Evolutionary conservation across 1,140 invertebrate species (phyloP).

Genomic region (Drosophila rhopaloa): DNA sequence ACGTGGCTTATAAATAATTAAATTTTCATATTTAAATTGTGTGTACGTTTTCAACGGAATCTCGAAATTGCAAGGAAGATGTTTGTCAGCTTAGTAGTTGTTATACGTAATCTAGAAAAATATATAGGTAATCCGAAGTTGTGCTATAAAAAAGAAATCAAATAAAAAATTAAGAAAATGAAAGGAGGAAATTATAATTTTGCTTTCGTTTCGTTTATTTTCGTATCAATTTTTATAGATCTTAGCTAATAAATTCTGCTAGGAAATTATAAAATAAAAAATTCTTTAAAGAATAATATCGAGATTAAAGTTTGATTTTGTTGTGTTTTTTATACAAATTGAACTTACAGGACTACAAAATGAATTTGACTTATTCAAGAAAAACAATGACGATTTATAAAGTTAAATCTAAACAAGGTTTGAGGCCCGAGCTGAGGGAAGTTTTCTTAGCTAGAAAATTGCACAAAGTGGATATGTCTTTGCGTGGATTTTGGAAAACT

Average conservation of each 20-base stretch:
- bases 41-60: conserved; percentile 80
- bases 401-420: conserved; percentile 35
- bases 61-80: conserved; percentile 81
- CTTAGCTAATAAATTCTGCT: conserved; percentile 78
- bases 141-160: conserved; percentile 6
- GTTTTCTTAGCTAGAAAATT: conserved; percentile 17
- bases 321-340: conserved; percentile 40
- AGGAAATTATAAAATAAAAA: conserved; percentile 63
- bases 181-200: conserved; percentile 53
- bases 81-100: conserved; percentile 55
- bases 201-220: conserved; percentile 44
- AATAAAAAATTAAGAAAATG: conserved; percentile 8
- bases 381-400: conserved; percentile 44
- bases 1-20: conserved; percentile 64
- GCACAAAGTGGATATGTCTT: conserved; percentile 54
- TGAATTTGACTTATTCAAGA: conserved; percentile 41
- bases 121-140: neutral
- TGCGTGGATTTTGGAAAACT: conserved; percentile 28
- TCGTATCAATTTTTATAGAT: conserved; percentile 45
- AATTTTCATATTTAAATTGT: conserved; percentile 60
- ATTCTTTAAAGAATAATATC: conserved; percentile 54
- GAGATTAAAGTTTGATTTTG: conserved; percentile 62
- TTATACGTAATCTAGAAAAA: conserved; percentile 4
- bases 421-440: conserved; percentile 32
- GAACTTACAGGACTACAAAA: conserved; percentile 53